These are phyloP conservation scores for Nothoprocta pentlandii DNA, from an alignment of 2,113 vertebrate species.

Conservation along the genomic window DNA sequence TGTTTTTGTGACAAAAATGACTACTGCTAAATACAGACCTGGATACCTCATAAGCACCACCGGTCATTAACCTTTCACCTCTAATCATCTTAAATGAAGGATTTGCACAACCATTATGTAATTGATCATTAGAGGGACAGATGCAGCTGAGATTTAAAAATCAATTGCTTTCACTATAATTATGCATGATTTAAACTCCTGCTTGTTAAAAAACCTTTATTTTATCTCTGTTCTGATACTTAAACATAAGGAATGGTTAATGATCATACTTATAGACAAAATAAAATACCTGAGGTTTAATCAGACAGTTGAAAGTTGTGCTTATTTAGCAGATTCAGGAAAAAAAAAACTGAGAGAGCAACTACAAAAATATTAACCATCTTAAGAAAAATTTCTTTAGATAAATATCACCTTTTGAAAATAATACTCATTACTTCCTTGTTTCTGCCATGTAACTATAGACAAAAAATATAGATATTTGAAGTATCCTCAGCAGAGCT, in stretches of 20 bases:
- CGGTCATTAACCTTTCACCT: slow-evolving; percentile 72
- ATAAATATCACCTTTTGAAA: not conserved
- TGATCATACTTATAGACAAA: not conserved
- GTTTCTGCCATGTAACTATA: not conserved
- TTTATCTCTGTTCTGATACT: not conserved
- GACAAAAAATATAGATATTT: not conserved
- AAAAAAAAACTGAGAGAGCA: not conserved
- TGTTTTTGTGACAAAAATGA: not conserved
- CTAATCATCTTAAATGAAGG: slow-evolving; percentile 73
- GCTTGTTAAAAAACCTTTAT: not conserved
- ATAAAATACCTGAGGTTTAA: not conserved
- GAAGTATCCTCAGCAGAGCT: not conserved
- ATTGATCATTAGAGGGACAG: slow-evolving; percentile 72
- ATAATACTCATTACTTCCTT: not conserved
- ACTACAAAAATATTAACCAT: not conserved
- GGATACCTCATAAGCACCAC: slow-evolving; percentile 39
- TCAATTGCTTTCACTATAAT: slow-evolving; percentile 52
- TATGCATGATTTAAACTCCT: not conserved
- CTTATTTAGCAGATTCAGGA: not conserved
- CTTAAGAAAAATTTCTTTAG: not conserved
- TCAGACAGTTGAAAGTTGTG: not conserved
- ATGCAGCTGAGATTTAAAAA: slow-evolving; percentile 55
- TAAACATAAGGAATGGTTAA: not conserved
- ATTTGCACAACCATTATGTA: slow-evolving; percentile 70
- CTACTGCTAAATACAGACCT: slow-evolving; percentile 49